These are phyloP conservation scores for Sycophila texana DNA, from an alignment of 2,888 invertebrate species.

Conservation along the genomic window DNA sequence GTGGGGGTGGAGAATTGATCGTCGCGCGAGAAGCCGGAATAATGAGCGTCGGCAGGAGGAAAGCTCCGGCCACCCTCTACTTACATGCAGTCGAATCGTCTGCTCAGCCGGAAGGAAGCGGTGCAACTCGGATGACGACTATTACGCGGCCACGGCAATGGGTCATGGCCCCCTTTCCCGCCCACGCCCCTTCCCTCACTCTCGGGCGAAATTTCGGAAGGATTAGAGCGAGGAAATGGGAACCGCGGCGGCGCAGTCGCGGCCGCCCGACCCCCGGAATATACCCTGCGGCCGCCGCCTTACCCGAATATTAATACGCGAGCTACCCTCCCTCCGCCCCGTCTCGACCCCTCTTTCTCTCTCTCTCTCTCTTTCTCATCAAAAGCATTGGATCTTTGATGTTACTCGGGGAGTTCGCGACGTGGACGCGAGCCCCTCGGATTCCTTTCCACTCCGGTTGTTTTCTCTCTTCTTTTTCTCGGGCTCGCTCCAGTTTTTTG, in stretches of 20 bases:
- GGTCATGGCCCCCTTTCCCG: conserved; percentile 24
- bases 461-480: conserved; percentile 9
- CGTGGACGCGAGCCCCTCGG: conserved; percentile 12
- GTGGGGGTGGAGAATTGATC: conserved; percentile 11
- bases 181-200: background rate
- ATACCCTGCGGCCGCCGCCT: conserved; percentile 36
- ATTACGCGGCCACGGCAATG: conserved; percentile 41
- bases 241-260: conserved; percentile 27
- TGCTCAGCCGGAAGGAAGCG: conserved; percentile 18
- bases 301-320: conserved; percentile 48
- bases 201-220: conserved; percentile 21
- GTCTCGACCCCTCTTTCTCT: background rate
- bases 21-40: conserved; percentile 50
- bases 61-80: background rate
- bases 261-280: conserved; percentile 4
- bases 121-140: conserved; percentile 34
- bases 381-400: conserved; percentile 50
- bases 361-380: conserved; percentile 24
- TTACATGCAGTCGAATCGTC: background rate
- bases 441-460: background rate
- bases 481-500: background rate
- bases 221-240: conserved; percentile 41
- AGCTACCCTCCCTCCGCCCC: background rate
- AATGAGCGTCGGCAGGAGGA: background rate
- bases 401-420: conserved; percentile 18